A percentile compares a stretch with the other conserved stretches of the same genome.
phyloP scores from a whole-genome alignment of 2,888 invertebrate species.

The Apamea crenata region DNA sequence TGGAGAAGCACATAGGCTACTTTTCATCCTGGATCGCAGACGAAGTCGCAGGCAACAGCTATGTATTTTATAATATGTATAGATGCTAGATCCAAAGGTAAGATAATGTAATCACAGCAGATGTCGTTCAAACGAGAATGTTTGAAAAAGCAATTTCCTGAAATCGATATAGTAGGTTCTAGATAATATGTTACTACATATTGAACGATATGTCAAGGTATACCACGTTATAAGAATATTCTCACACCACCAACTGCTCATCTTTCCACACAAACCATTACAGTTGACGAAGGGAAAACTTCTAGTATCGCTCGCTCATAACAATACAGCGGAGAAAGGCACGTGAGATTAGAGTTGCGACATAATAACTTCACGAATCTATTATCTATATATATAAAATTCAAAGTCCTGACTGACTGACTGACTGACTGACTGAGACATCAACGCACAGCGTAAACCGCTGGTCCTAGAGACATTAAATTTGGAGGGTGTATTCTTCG shows the following conservation, averaged over 20 bases:
- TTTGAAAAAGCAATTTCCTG: conserved; percentile 21
- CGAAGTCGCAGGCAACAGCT: no score
- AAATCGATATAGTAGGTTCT: background rate
- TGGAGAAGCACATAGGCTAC: no score
- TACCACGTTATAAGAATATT: conserved; percentile 1
- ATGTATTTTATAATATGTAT: no score
- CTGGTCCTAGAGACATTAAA: no score
- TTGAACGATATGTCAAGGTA: background rate
- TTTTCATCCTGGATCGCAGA: no score
- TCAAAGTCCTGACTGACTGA: no score
- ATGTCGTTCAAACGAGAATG: background rate
- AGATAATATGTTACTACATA: background rate
- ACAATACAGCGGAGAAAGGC: conserved; percentile 36
- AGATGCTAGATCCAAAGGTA: background rate
- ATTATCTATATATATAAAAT: no score
- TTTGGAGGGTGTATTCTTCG: no score
- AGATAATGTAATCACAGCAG: background rate
- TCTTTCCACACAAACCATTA: conserved; percentile 20
- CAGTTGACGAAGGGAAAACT: conserved; percentile 28
- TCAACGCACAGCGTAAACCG: no score
- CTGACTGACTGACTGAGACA: no score
- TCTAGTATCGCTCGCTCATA: conserved; percentile 22
- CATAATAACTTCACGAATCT: conserved; percentile 47
- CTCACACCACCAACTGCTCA: conserved; percentile 19
- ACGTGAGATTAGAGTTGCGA: conserved; percentile 40